These are phyloP conservation scores for Ceyx margarethae DNA, from an alignment of 2,113 vertebrate genomes.

Conservation along the genomic window DNA sequence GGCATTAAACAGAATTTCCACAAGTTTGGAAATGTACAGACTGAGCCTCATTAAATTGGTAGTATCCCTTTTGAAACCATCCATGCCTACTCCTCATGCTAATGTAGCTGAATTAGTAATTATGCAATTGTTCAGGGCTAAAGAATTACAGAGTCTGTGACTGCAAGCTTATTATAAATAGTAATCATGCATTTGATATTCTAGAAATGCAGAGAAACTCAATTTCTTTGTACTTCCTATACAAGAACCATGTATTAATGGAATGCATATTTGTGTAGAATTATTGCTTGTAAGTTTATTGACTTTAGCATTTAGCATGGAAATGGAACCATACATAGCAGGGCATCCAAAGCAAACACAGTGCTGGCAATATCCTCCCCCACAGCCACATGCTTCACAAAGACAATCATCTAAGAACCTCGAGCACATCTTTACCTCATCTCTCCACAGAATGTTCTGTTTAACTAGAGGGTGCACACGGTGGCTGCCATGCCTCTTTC, in stretches of 20 bases:
- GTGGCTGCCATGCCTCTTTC: background rate
- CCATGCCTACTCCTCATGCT: background rate
- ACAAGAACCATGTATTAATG: constrained; percentile 10
- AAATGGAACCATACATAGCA: background rate
- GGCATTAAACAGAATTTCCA: constrained; percentile 5
- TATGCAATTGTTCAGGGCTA: constrained; percentile 12
- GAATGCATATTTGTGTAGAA: constrained; percentile 29
- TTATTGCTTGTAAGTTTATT: constrained; percentile 42
- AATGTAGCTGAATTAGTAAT: constrained; percentile 31
- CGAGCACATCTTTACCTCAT: background rate
- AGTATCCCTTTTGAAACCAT: constrained; percentile 38
- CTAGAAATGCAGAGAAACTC: constrained; percentile 7
- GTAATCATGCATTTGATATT: constrained; percentile 22
- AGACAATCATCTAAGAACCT: background rate
- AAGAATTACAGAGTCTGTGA: constrained; percentile 21
- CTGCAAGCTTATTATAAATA: constrained; percentile 26
- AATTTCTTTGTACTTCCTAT: constrained; percentile 1
- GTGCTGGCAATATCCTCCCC: background rate
- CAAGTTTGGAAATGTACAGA: constrained; percentile 32
- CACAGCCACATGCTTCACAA: background rate
- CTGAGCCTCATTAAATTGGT: constrained; percentile 26
- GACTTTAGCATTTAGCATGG: constrained; percentile 16
- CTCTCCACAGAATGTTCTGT: background rate
- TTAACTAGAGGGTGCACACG: background rate
- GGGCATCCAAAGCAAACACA: constrained; percentile 3